phyloP scores from a whole-genome alignment of 1,140 invertebrate genomes.

The Neodiprion pinetum region DNA sequence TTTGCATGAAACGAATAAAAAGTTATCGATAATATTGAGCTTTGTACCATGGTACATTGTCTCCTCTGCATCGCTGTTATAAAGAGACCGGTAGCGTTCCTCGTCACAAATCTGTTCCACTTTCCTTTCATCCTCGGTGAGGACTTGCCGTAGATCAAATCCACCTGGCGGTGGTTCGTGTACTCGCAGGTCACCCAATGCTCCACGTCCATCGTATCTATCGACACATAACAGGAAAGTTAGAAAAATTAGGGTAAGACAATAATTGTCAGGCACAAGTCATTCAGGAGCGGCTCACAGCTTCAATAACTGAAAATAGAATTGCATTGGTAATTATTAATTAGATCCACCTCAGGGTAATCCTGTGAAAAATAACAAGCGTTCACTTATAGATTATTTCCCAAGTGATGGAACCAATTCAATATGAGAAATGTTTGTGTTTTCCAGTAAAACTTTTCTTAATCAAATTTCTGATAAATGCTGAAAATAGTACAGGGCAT shows the following conservation, averaged over 20 bases:
- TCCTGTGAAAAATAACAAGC: conserved; percentile 1
- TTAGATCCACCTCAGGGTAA: background rate
- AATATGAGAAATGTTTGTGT: too few species aligned
- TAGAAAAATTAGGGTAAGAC: conserved; percentile 46
- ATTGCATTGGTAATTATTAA: conserved; percentile 10
- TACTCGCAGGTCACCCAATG: conserved; percentile 78
- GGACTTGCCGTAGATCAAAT: conserved; percentile 69
- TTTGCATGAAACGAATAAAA: conserved; percentile 21
- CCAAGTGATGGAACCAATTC: conserved; percentile 8
- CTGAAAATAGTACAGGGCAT: too few species aligned
- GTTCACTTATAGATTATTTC: background rate
- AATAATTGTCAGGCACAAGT: conserved; percentile 24
- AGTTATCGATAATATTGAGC: conserved; percentile 15
- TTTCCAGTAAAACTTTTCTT: background rate
- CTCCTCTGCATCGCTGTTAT: conserved; percentile 86
- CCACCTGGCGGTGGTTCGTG: conserved; percentile 78
- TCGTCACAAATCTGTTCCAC: conserved; percentile 89
- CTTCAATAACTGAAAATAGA: conserved; percentile 50
- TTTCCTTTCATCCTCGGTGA: conserved; percentile 81
- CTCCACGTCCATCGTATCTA: conserved; percentile 95
- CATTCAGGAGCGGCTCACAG: conserved; percentile 12
- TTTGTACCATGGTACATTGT: conserved; percentile 79
- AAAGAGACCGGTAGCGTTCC: conserved; percentile 87
- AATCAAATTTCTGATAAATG: background rate
- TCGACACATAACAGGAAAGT: conserved; percentile 55